These are phyloP conservation scores for Platycnemis pennipes DNA, from an alignment of 2,888 invertebrate genomes.

Conservation along the genomic window DNA sequence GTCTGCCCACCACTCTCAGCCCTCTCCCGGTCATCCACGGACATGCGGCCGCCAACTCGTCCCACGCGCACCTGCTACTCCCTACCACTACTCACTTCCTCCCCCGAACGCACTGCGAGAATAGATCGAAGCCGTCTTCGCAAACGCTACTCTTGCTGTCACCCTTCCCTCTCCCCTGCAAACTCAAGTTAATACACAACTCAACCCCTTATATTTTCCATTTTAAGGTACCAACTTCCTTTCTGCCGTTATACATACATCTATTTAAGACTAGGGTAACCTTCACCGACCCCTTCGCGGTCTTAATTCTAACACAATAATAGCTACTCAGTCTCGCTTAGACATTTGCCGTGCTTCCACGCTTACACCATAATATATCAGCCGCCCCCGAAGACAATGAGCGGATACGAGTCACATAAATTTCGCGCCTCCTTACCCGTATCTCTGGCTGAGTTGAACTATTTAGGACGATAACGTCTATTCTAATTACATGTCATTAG, in stretches of 20 bases:
- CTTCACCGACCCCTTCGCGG: neutral
- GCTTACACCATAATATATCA: too few species aligned
- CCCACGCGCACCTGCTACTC: slow-evolving; percentile 33
- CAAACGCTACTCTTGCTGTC: neutral
- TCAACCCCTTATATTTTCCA: neutral
- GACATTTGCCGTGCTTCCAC: neutral
- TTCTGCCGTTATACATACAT: neutral
- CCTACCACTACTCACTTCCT: neutral
- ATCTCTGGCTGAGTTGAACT: neutral
- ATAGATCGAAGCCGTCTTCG: neutral
- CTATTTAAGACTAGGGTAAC: neutral
- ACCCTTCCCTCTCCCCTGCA: neutral
- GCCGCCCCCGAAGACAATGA: neutral
- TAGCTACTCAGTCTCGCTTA: neutral
- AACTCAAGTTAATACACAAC: neutral
- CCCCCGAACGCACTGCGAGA: neutral
- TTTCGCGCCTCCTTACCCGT: neutral
- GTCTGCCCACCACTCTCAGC: neutral
- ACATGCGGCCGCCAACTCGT: neutral
- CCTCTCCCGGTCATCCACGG: neutral
- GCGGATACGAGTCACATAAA: neutral
- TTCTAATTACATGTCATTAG: neutral
- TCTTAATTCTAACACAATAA: neutral
- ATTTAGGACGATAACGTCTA: neutral
- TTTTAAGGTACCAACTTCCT: neutral